Base-by-base conservation (phyloP, 2,888 invertebrate genomes). In the Oscheius sp. region DNA sequence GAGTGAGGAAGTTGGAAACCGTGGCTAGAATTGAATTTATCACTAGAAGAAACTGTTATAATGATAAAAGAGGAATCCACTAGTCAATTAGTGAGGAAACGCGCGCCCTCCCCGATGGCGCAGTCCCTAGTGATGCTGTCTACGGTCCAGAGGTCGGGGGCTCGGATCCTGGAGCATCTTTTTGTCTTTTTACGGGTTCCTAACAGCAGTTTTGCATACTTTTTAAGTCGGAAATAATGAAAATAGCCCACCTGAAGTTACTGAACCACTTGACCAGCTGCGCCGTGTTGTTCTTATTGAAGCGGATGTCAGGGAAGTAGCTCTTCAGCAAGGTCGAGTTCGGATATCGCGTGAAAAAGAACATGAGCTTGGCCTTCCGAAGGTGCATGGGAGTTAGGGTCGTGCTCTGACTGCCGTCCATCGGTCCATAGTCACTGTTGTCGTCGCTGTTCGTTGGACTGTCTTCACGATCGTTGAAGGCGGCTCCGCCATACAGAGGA, bases 221-320 rank as follows among this genome's bases (percentile, higher is more conserved):
- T 21, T 21, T 21, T 21, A 21, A 21, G 21, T 21, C 21, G 21
- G 21, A 21, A 21, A 21, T 21, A 21, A 21, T 21, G 21, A 21
- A 21, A 21, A 21, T 21, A 21, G 21, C 21, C 21, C 91, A 99
- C 99, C 99, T 94, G 92, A 99, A 99, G 91, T 99, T 99, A 90
- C 97, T 97, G 94, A 99, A 99, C 99, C 99, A 99, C 92, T 99
- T 99, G 92, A 99, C 99, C 91, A 99, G 94, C 92, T 99, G 99
- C 90, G 99, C 99, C 85, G 99, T 99, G 92, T 99, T 99, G 93
- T 98, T 98, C 92, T 99, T 99, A 93, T 99, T 99, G 93, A 99
- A 99, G 91, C 96, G 96, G 92, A 99, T 97, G 92, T 99, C 99
- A 57, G 98, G 98, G 93, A 99, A 99, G 93, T 96, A 99, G 94